phyloP scores from a whole-genome alignment of 2,113 vertebrate genomes.

The Etheostoma cragini region DNA sequence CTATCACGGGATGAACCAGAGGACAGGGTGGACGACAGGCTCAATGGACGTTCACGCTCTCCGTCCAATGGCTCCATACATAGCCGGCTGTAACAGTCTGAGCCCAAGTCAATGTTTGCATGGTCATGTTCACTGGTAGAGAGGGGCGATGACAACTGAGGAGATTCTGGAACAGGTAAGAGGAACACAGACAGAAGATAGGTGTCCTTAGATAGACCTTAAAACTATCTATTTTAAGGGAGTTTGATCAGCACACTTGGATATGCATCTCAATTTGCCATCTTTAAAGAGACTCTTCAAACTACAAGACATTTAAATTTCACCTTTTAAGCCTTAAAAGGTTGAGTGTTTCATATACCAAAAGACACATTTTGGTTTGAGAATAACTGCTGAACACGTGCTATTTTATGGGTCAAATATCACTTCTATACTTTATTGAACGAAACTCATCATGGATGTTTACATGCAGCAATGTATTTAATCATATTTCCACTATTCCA shows the following conservation, averaged over 20 bases:
- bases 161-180: constrained; percentile 77
- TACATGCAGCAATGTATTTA: not conserved
- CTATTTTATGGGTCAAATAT: not conserved
- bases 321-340: not conserved
- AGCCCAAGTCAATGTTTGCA: constrained; percentile 61
- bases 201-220: not conserved
- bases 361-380: constrained; percentile 2
- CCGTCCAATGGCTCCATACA: constrained; percentile 76
- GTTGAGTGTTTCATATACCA: not conserved
- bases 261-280: not conserved
- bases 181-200: constrained; percentile 28
- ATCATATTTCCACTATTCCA: not conserved
- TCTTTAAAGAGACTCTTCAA: not conserved
- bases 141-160: constrained; percentile 82
- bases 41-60: constrained; percentile 85
- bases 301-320: not conserved
- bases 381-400: not conserved
- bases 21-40: constrained; percentile 83
- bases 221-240: not conserved
- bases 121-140: constrained; percentile 83
- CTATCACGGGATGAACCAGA: constrained; percentile 86
- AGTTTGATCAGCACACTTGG: not conserved
- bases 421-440: not conserved
- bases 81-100: constrained; percentile 74
- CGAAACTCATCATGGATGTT: not conserved